A percentile compares a stretch with the other conserved stretches of the same genome.
These are phyloP conservation scores for Stegophylla sp. DNA, from an alignment of 2,888 invertebrate genomes.

Conservation along the genomic window DNA sequence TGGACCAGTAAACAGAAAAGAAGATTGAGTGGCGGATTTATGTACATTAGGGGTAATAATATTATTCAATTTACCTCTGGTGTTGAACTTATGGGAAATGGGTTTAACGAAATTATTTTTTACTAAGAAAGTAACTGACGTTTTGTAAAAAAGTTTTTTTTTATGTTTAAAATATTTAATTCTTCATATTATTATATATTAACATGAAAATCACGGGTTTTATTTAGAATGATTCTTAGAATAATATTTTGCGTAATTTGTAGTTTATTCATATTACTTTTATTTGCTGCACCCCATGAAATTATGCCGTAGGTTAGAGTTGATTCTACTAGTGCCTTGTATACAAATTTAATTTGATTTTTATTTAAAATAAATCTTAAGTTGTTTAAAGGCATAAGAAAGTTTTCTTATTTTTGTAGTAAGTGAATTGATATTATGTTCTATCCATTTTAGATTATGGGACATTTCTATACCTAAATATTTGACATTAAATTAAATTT, in stretches of 20 bases:
- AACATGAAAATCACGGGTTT: conserved; percentile 3
- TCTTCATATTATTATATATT: too few relatives aligned
- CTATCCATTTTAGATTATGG: conserved; percentile 17
- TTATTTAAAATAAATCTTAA: background rate
- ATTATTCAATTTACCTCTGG: too few relatives aligned
- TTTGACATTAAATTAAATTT: conserved; percentile 17
- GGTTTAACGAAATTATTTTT: too few relatives aligned
- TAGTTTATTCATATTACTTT: conserved; percentile 8
- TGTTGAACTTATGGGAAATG: too few relatives aligned
- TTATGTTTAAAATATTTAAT: too few relatives aligned
- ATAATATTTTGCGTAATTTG: conserved; percentile 9
- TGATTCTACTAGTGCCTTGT: conserved; percentile 5
- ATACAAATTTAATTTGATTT: conserved; percentile 7
- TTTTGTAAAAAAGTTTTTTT: conserved; percentile 12
- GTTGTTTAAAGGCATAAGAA: too few relatives aligned
- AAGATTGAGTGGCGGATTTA: background rate
- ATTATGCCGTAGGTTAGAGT: background rate
- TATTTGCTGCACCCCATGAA: conserved; percentile 4
- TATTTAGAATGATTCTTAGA: conserved; percentile 1
- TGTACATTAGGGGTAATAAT: too few relatives aligned
- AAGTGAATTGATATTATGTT: background rate
- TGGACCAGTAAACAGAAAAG: background rate
- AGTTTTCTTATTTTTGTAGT: too few relatives aligned
- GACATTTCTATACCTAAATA: conserved; percentile 15
- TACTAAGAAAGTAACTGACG: background rate